These are phyloP conservation scores for Pseudochirops corinnae DNA, from an alignment of 2,797 vertebrate genomes.

Conservation along the genomic window DNA sequence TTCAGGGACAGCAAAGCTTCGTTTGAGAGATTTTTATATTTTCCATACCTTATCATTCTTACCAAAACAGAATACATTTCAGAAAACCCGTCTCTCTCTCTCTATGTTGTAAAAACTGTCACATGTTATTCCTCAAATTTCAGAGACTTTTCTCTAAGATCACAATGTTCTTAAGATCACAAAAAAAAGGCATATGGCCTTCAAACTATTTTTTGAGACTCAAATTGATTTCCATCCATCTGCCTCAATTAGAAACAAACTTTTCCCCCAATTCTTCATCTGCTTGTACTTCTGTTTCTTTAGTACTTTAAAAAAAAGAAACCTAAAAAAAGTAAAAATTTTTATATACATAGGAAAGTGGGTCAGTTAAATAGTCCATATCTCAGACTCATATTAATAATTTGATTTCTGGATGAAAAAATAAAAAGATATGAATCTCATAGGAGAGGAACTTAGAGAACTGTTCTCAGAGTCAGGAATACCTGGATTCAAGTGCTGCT, in stretches of 20 bases:
- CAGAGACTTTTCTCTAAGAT: not conserved
- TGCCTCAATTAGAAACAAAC: slow-evolving; percentile 38
- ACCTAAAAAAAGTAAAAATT: not conserved
- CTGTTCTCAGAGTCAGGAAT: not conserved
- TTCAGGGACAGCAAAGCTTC: not conserved
- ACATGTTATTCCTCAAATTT: not conserved
- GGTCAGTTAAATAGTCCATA: not conserved
- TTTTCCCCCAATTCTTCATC: slow-evolving; percentile 22
- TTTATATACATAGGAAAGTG: not conserved
- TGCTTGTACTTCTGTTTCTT: slow-evolving; percentile 49
- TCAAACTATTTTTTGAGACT: slow-evolving; percentile 45
- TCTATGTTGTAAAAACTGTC: not conserved
- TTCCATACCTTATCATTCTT: not conserved
- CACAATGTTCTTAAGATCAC: slow-evolving; percentile 13
- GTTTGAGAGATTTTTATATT: not conserved
- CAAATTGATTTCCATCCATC: slow-evolving; percentile 34
- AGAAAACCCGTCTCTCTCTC: not conserved
- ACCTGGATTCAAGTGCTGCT: not conserved
- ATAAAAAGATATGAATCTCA: not conserved
- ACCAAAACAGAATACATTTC: not conserved
- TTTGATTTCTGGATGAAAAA: slow-evolving; percentile 10
- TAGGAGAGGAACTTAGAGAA: not conserved
- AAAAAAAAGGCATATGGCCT: slow-evolving; percentile 10
- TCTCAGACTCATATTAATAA: not conserved
- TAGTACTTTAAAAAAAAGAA: slow-evolving; percentile 9